Evolutionary conservation across 2,888 invertebrate species (phyloP).

Genomic region (Epirrhoe alternata): DNA sequence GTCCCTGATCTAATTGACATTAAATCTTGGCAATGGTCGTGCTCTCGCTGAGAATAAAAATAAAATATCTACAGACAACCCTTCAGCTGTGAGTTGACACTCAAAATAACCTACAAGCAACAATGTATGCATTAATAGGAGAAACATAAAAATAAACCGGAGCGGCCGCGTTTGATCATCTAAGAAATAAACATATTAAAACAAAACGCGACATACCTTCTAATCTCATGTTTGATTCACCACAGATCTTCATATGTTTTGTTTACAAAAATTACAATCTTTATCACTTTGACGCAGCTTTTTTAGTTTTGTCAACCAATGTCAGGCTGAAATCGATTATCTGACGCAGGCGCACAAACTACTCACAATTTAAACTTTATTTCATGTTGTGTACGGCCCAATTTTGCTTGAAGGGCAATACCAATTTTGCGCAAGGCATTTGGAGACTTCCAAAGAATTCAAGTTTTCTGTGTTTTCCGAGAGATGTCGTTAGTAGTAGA

Average conservation of each 20-base stretch:
- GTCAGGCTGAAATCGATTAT: conserved; percentile 71
- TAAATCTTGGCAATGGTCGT: conserved; percentile 21
- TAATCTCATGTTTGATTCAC: conserved; percentile 28
- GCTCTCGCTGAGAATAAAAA: conserved; percentile 17
- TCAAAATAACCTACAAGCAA: background rate
- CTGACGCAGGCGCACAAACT: conserved; percentile 69
- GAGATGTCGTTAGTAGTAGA: conserved; percentile 58
- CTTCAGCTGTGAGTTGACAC: background rate
- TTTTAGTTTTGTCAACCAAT: conserved; percentile 53
- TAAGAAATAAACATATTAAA: background rate
- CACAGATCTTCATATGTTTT: conserved; percentile 40
- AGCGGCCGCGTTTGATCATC: too few species aligned
- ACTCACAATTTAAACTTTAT: conserved; percentile 44
- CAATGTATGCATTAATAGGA: conserved; percentile 3
- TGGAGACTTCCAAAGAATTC: conserved; percentile 34
- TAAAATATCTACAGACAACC: conserved; percentile 4
- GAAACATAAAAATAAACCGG: background rate
- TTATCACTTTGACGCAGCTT: conserved; percentile 40
- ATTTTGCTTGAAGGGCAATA: conserved; percentile 13
- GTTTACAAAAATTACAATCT: conserved; percentile 47
- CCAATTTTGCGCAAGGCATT: conserved; percentile 64
- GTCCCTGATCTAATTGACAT: conserved; percentile 10
- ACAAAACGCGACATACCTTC: conserved; percentile 37
- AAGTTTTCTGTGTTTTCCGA: conserved; percentile 28
- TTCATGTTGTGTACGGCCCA: fast-evolving